Evolutionary conservation across 2,888 invertebrate genomes (phyloP).

Genomic region (Mythimna ferrago): DNA sequence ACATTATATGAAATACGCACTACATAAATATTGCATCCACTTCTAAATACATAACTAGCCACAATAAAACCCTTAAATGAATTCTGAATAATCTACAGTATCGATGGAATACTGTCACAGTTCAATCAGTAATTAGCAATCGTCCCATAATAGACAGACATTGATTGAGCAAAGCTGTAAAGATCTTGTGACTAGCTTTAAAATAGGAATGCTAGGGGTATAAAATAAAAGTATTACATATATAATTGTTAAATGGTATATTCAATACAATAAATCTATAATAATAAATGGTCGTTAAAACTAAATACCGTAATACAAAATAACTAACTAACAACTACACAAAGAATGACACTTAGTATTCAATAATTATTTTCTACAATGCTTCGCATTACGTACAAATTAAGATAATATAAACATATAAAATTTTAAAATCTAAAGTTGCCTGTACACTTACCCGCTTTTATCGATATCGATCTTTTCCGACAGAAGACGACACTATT

Average conservation of each 20-base stretch:
- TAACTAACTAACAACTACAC: slow-evolving; percentile 58
- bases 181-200: neutral
- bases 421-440: slow-evolving; percentile 22
- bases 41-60: neutral
- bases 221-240: slow-evolving; percentile 57
- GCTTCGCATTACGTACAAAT: slow-evolving; percentile 47
- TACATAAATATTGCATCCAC: neutral
- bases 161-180: neutral
- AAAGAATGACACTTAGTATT: slow-evolving; percentile 51
- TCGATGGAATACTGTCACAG: neutral
- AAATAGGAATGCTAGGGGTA: neutral
- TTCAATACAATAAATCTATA: slow-evolving; percentile 66
- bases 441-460: slow-evolving; percentile 36
- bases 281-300: slow-evolving; percentile 57
- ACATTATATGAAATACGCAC: too few relatives aligned
- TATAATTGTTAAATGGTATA: slow-evolving; percentile 60
- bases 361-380: slow-evolving; percentile 19
- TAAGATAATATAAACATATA: slow-evolving; percentile 17
- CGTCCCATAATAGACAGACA: neutral
- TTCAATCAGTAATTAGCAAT: neutral
- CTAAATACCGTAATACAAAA: slow-evolving; percentile 55
- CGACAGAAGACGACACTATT: neutral
- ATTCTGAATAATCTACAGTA: neutral
- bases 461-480: slow-evolving; percentile 19
- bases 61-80: neutral